Percentiles rank a stretch among this genome's conserved stretches.
Evolutionary conservation across 2,797 vertebrate genomes (phyloP).

Genomic region (Anabacerthia variegaticeps): DNA sequence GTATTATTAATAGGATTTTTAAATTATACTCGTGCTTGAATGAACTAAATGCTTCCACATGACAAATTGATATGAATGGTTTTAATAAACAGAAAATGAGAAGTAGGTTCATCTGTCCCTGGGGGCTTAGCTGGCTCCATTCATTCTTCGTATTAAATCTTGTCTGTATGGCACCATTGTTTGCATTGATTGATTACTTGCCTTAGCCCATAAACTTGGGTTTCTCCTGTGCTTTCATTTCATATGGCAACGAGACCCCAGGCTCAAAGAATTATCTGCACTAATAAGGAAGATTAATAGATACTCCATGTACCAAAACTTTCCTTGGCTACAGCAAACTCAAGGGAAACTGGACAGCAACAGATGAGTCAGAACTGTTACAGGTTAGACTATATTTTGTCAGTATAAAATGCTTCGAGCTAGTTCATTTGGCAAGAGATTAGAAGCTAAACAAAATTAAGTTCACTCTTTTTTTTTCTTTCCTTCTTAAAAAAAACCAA

Average conservation of each 20-base stretch:
- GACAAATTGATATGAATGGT: constrained; percentile 58
- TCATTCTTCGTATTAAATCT: constrained; percentile 21
- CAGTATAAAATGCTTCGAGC: constrained; percentile 23
- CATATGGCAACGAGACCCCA: neutral
- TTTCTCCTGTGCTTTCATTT: neutral
- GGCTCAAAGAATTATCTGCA: neutral
- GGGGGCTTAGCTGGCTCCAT: constrained; percentile 23
- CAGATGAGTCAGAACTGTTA: constrained; percentile 16
- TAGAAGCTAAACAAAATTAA: constrained; percentile 42
- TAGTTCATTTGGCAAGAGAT: constrained; percentile 52
- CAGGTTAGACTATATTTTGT: neutral
- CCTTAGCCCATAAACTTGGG: neutral
- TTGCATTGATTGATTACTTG: constrained; percentile 4
- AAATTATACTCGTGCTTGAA: constrained; percentile 40
- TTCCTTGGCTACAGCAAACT: neutral
- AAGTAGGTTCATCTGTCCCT: constrained; percentile 40
- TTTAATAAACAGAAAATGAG: constrained; percentile 69
- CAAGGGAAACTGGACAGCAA: neutral
- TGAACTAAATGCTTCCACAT: constrained; percentile 36
- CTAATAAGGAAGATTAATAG: neutral
- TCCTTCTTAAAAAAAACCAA: neutral
- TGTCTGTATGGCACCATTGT: neutral
- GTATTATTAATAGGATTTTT: constrained; percentile 44
- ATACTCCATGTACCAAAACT: neutral
- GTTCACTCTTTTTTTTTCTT: constrained; percentile 19